Base-by-base conservation (phyloP, 2,888 invertebrate species). In the Coenonympha glycerion region DNA sequence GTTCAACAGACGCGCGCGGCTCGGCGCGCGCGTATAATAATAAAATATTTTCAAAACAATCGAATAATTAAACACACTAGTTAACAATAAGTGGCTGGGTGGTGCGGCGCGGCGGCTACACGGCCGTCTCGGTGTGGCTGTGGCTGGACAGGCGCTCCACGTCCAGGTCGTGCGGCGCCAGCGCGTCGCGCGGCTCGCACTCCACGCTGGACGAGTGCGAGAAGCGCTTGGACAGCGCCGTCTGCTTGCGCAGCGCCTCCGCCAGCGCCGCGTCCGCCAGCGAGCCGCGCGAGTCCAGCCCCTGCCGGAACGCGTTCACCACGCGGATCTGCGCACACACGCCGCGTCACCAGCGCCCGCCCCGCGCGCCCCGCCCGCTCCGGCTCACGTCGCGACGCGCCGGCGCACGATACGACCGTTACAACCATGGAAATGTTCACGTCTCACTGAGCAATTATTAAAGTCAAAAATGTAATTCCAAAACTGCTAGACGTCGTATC, bases 271-370 rank as follows among this genome's bases (percentile, higher is more conserved):
- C 93, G 90, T 94, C 95, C 83, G 94, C 94, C 89, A 94, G 93
- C 89, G 95, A 95, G 88, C 96, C 95, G 78, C 96, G 94, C 85
- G 96, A 92, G 90, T 98, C 98, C 89, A 98, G 92, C 88, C 98
- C 98, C 92, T 98, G 97, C 89, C 99, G 98, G 93, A 99, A 99
- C 90, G 99, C 99, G 91, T 99, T 99, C 90, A 99, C 98, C 91
- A 99, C 99, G 91, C 99, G 98, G 89, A 99, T 99, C 99, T 99
- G 94, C 88, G 90, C 75, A 72, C 83, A 16, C 49, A 28, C 47
- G 53, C 30, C 42, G 33, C 51, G 58, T 61, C 64, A 55, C 64
- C 59, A 58, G 54, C 33, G 52, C 44, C 41, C 47, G 21, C 37
- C n/a, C 16, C 9, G 16, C 31, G 8, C 33, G 24, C 40, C 41